Conservation (phyloP, 2,888 invertebrate species). For the Chymomyza caudatula region DNA sequence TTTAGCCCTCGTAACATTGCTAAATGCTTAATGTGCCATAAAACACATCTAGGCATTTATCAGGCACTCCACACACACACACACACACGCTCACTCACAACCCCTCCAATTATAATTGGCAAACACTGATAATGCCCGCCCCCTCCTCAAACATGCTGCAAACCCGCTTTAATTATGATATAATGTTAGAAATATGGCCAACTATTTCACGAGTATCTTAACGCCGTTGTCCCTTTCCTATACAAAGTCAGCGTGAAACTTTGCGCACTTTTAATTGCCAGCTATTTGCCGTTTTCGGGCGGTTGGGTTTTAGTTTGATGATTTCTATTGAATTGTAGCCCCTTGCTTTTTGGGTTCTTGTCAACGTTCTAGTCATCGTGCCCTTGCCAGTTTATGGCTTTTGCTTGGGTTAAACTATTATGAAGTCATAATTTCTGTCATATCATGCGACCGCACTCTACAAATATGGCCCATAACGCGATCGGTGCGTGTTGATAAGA, state of each 20-base stretch:
- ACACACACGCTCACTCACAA: not conserved
- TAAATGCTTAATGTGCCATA: conserved; percentile 68
- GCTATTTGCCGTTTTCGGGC: conserved; percentile 28
- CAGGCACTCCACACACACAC: conserved; percentile 10
- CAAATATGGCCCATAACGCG: conserved; percentile 9
- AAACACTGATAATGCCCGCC: conserved; percentile 58
- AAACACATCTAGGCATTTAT: conserved; percentile 47
- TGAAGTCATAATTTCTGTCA: conserved; percentile 68
- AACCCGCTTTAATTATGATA: conserved; percentile 55
- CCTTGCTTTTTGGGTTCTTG: conserved; percentile 11
- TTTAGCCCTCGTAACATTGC: not conserved
- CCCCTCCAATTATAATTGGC: conserved; percentile 59
- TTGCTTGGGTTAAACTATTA: conserved; percentile 37
- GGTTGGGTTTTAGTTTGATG: conserved; percentile 14
- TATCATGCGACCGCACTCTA: conserved; percentile 50
- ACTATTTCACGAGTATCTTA: conserved; percentile 13
- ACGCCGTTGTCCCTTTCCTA: not conserved
- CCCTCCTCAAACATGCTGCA: too few relatives aligned
- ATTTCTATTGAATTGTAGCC: conserved; percentile 45
- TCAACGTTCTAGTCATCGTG: not conserved
- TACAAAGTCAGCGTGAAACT: too few relatives aligned
- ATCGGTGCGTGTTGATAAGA: conserved; percentile 58
- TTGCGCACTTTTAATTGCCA: conserved; percentile 55
- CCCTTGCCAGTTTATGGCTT: not conserved
- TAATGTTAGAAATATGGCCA: conserved; percentile 43